Evolutionary conservation across 23 tunicate genomes (phyloP).

Genomic region (Aplidium turbinatum): DNA sequence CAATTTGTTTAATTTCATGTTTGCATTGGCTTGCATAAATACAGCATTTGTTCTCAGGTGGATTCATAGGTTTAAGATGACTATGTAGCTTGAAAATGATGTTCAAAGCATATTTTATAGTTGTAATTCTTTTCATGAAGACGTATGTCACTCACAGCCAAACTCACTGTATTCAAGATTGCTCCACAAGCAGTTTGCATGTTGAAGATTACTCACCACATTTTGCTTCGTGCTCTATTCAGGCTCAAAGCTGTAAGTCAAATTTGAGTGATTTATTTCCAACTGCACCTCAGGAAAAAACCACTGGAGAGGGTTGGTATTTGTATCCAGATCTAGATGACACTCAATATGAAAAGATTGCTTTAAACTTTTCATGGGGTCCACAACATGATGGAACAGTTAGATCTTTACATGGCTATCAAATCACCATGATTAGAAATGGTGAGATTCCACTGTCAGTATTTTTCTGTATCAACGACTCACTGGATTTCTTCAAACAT

Average conservation of each 20-base stretch:
- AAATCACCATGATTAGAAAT: neutral
- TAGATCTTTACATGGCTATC: neutral
- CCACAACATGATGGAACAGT: neutral
- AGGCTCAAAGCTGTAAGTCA: neutral
- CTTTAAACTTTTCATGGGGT: conserved; percentile 28
- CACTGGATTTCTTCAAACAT: too few relatives aligned
- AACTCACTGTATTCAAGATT: neutral
- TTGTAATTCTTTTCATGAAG: too few relatives aligned
- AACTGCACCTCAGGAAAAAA: neutral
- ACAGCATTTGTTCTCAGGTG: too few relatives aligned
- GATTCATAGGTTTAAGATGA: too few relatives aligned
- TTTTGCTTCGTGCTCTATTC: neutral
- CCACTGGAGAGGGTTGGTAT: neutral
- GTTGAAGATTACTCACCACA: neutral
- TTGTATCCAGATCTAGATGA: neutral
- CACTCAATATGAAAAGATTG: neutral
- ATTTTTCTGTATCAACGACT: too few relatives aligned
- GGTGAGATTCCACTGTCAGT: too few relatives aligned
- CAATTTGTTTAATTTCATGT: too few relatives aligned
- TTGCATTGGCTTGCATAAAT: too few relatives aligned
- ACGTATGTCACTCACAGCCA: too few relatives aligned
- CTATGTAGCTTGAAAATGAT: too few relatives aligned
- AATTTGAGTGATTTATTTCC: neutral
- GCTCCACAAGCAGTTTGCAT: neutral
- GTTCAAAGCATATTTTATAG: too few relatives aligned